Percentiles rank a stretch among this genome's conserved stretches.
Conservation (phyloP, 2,797 vertebrate genomes). For the Silurus aristotelis region DNA sequence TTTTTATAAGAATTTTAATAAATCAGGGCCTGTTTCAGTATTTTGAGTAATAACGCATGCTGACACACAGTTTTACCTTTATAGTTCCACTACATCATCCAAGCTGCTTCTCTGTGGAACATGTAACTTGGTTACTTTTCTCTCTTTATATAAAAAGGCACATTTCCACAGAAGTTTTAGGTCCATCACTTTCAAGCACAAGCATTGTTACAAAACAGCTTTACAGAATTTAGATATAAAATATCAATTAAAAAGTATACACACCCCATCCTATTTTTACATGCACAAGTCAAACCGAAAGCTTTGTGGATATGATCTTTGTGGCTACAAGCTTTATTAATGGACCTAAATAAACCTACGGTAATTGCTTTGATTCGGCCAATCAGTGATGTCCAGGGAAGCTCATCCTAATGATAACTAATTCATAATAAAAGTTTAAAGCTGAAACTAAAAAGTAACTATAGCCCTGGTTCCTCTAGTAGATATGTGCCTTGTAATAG, state of each 20-base stretch:
- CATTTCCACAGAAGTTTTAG: neutral
- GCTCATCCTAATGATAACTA: neutral
- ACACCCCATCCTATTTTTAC: neutral
- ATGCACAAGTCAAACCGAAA: neutral
- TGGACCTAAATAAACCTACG: neutral
- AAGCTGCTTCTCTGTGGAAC: constrained; percentile 69
- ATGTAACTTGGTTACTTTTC: constrained; percentile 21
- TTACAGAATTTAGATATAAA: neutral
- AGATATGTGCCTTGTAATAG: neutral
- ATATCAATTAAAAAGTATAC: neutral
- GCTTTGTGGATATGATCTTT: neutral
- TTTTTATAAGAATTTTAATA: neutral
- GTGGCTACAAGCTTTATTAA: neutral
- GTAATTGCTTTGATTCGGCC: neutral
- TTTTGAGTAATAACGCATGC: constrained; percentile 16
- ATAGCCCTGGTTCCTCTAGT: neutral
- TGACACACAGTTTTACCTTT: constrained; percentile 67
- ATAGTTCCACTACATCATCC: constrained; percentile 77
- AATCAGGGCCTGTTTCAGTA: constrained; percentile 2
- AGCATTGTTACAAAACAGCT: neutral
- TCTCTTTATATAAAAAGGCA: neutral
- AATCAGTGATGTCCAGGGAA: neutral
- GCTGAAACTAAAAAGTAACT: neutral
- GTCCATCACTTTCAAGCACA: neutral
- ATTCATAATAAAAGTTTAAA: neutral